Conservation (phyloP, 2,113 vertebrate species). For the Megalops atlanticus region DNA sequence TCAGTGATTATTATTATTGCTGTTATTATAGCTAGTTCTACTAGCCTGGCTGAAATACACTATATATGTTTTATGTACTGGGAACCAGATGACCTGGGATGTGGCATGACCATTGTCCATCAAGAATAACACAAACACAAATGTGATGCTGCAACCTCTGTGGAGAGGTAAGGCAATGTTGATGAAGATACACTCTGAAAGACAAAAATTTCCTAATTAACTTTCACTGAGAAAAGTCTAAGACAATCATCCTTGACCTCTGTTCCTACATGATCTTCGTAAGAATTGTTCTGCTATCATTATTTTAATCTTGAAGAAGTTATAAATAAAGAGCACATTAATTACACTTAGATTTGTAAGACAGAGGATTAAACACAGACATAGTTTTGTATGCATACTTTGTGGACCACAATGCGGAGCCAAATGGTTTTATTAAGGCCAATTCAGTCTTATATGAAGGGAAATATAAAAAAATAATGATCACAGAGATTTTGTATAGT, state of each 20-base stretch:
- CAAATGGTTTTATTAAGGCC: background rate
- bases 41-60: conserved; percentile 68
- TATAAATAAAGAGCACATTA: background rate
- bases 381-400: background rate
- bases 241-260: conserved; percentile 5
- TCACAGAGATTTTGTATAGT: background rate
- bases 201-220: background rate
- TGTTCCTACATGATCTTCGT: background rate
- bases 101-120: background rate
- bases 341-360: background rate
- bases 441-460: background rate
- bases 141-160: background rate
- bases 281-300: background rate
- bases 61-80: background rate
- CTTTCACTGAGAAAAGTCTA: background rate
- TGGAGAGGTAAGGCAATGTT: background rate
- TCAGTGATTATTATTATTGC: conserved; percentile 78
- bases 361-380: background rate
- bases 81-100: background rate
- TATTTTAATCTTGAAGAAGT: background rate
- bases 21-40: conserved; percentile 77
- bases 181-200: background rate
- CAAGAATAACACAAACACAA: background rate
- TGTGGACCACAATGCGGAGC: too few species aligned
- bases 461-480: too few species aligned